Base-by-base conservation (phyloP, 2,888 invertebrate species). In the Thysanoteuthis rhombus region DNA sequence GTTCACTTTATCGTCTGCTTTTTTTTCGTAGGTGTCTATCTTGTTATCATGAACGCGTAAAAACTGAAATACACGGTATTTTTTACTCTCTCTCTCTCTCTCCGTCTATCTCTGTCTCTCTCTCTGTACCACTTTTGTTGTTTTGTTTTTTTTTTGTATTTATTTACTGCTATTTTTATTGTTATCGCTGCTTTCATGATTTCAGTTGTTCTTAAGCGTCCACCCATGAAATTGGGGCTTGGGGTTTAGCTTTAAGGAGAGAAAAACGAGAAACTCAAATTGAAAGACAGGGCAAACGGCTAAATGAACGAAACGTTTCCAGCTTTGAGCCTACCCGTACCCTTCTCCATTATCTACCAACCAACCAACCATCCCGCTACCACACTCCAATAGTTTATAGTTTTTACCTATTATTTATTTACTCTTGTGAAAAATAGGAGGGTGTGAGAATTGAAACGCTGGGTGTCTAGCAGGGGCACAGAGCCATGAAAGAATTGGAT, bases 1-100 rank as follows among this genome's bases (percentile, higher is more conserved):
- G 10, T 75, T 32, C 75, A 0, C 16, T 75, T n/a, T 19, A 75
- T 75, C 19, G 16, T 19, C n/a, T 32, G 75, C 75, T n/a, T 6
- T n/a, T 75, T 58, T n/a, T n/a, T n/a, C n/a, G 75, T 75, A n/a
- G 75, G 75, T 75, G 75, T 75, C 75, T 75, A 75, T 75, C 75
- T 75, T 75, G n/a, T 75, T 75, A 75, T 75, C 75, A n/a, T 75
- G n/a, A 6, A 75, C 32, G 32, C n/a, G n/a, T 75, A 4, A 75
- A 75, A 75, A n/a, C 4, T n/a, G 75, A 75, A 75, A 75, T 75
- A 75, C 75, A 75, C 16, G 6, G 32, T 75, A 75, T 5, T 52
- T 28, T 52, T 52, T 75, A 8, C n/a, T 5, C 10, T 75, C n/a
- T 75, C 47, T 8, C 42, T 42, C 5, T 19, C 47, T n/a, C 12